Conservation (phyloP, 2,113 vertebrate genomes). For the Phoenicopterus ruber region DNA sequence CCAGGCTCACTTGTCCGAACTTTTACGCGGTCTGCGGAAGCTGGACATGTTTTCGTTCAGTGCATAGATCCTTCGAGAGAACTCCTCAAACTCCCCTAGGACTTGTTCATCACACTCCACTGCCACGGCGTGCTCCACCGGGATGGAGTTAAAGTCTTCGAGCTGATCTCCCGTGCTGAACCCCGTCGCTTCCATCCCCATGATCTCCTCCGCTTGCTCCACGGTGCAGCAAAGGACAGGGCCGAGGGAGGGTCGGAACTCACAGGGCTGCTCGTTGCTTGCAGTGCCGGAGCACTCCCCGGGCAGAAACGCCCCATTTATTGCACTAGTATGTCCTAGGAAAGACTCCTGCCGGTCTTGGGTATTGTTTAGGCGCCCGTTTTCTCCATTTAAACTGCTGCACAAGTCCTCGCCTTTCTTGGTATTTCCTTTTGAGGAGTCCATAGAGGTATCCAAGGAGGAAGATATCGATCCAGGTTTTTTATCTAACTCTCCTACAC, state of each 20-base stretch:
- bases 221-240: constrained; percentile 80
- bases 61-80: constrained; percentile 95
- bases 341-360: neutral
- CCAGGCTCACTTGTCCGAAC: constrained; percentile 87
- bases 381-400: constrained; percentile 50
- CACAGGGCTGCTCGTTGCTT: neutral
- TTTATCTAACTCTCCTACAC: constrained; percentile 45
- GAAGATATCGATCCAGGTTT: constrained; percentile 70
- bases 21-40: constrained; percentile 91
- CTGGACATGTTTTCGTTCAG: constrained; percentile 93
- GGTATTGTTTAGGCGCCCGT: neutral
- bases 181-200: constrained; percentile 89
- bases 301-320: constrained; percentile 65
- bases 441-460: constrained; percentile 79
- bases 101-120: constrained; percentile 97
- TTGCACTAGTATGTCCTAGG: constrained; percentile 31
- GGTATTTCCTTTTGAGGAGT: constrained; percentile 69
- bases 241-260: neutral
- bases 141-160: constrained; percentile 89
- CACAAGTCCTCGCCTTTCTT: constrained; percentile 26
- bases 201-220: constrained; percentile 94
- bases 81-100: constrained; percentile 95
- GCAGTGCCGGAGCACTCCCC: neutral
- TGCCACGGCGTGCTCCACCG: constrained; percentile 90
- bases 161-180: constrained; percentile 78